Conservation (phyloP, 2,797 vertebrate genomes). For the Poliocrania exsul region DNA sequence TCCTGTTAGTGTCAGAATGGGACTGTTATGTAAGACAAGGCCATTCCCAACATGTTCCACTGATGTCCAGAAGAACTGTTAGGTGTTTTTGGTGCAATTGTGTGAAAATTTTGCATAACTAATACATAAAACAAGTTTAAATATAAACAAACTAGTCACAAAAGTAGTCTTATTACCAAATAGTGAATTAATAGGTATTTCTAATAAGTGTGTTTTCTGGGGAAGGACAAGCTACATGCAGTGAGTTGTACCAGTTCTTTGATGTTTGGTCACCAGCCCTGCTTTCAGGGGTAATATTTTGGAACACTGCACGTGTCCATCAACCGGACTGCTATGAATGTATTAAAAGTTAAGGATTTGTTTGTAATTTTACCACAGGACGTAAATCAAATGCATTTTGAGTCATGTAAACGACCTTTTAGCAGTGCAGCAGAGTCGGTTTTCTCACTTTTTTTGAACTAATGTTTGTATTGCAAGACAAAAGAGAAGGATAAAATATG, state of each 20-base stretch:
- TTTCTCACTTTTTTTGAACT: background rate
- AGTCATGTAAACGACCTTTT: background rate
- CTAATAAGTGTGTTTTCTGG: background rate
- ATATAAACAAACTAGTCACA: background rate
- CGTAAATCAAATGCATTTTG: background rate
- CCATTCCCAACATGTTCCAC: background rate
- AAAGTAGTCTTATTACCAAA: background rate
- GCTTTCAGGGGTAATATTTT: background rate
- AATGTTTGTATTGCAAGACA: background rate
- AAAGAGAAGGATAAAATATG: background rate
- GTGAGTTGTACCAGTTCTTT: background rate
- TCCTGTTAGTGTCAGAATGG: background rate
- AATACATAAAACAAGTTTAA: background rate
- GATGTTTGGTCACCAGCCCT: background rate
- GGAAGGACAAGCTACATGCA: background rate
- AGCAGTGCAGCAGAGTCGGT: background rate
- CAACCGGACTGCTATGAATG: background rate
- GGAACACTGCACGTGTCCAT: background rate
- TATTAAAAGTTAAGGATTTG: background rate
- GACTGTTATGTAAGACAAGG: background rate
- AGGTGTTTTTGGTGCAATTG: background rate
- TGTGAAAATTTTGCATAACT: background rate
- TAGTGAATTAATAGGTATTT: background rate
- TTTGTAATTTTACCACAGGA: background rate
- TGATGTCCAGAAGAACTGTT: background rate